A percentile compares a stretch with the other conserved stretches of the same genome.
Evolutionary conservation across 1,140 invertebrate species (phyloP).

Genomic region (Pemphigus obesinymphae): DNA sequence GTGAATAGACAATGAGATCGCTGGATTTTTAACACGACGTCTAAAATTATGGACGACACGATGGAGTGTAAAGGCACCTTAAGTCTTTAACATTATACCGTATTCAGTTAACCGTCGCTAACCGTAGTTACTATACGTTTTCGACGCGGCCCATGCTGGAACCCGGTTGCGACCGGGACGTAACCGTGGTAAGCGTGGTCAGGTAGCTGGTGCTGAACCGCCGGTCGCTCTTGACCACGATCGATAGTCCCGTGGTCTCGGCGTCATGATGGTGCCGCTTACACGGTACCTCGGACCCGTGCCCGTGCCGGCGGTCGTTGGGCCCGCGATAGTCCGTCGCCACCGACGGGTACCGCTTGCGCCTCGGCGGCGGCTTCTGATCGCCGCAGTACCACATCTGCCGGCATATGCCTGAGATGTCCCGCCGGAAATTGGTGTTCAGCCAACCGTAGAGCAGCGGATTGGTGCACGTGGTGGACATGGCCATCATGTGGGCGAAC

Average conservation of each 20-base stretch:
- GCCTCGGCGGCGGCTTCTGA: conserved; percentile 13
- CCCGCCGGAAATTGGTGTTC: conserved; percentile 54
- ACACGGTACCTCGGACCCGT: not conserved
- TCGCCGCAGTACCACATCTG: conserved; percentile 36
- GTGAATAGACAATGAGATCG: too few species aligned
- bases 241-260: conserved; percentile 41
- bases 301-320: not conserved
- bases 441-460: conserved; percentile 58
- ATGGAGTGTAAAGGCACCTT: too few species aligned
- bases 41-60: too few species aligned
- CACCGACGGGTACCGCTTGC: conserved; percentile 27
- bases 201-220: conserved; percentile 46
- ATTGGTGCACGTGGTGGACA: conserved; percentile 57
- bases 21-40: too few species aligned
- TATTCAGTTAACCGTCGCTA: not conserved
- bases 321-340: conserved; percentile 16
- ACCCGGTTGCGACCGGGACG: conserved; percentile 43
- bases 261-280: not conserved
- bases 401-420: conserved; percentile 47
- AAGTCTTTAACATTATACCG: too few species aligned
- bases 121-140: not conserved
- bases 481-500: conserved; percentile 56
- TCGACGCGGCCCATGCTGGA: conserved; percentile 40
- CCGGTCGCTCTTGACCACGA: conserved; percentile 43
- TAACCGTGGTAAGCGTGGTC: conserved; percentile 46